phyloP scores from a whole-genome alignment of 2,113 vertebrate species.

The Chiloscyllium plagiosum region DNA sequence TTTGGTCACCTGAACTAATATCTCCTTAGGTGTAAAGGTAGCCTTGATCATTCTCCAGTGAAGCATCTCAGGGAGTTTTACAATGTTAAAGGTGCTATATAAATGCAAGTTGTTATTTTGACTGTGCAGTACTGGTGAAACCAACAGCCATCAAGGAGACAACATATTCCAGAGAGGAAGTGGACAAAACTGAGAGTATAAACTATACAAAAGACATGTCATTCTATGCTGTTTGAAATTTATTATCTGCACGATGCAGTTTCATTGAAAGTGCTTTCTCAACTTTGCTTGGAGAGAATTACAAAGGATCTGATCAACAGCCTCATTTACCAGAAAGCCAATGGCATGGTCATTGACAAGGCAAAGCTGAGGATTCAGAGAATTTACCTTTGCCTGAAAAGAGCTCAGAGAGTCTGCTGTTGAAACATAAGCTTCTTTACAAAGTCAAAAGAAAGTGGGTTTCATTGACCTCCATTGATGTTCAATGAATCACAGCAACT shows the following conservation, averaged over 20 bases:
- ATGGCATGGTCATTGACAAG: neutral
- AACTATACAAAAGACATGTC: neutral
- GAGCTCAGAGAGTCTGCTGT: neutral
- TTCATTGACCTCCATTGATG: neutral
- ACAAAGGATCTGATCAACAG: neutral
- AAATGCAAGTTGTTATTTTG: neutral
- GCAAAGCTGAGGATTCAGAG: neutral
- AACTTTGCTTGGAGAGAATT: neutral
- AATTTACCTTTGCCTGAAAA: slow-evolving; percentile 24
- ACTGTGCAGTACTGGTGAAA: neutral
- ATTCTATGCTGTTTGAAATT: neutral
- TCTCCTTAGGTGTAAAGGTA: neutral
- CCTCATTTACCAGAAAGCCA: neutral
- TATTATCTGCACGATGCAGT: neutral
- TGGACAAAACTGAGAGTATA: neutral
- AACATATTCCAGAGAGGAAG: neutral
- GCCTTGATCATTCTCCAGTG: neutral
- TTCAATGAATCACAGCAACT: neutral
- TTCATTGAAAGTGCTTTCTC: neutral
- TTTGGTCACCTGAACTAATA: neutral
- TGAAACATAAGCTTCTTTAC: neutral
- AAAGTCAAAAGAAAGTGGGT: neutral
- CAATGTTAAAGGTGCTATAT: neutral
- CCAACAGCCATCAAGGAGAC: neutral
- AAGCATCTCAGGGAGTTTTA: neutral